Conservation (phyloP, 2,888 invertebrate species). For the Harpalus rufipes region DNA sequence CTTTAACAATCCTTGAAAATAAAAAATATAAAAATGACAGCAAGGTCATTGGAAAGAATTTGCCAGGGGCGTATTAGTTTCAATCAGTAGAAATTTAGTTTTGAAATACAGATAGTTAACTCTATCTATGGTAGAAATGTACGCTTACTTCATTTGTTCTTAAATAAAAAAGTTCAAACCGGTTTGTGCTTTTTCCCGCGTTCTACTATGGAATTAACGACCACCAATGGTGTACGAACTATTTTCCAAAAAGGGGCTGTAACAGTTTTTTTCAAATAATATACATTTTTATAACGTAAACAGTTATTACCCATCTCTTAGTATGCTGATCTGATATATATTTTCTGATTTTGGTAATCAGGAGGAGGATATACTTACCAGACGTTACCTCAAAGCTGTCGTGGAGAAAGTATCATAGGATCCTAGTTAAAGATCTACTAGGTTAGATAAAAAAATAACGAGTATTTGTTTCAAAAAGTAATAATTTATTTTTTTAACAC, state of each 20-base stretch:
- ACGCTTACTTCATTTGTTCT: conserved; percentile 33
- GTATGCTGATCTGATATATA: too few species aligned
- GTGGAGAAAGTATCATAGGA: too few species aligned
- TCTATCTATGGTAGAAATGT: conserved; percentile 48
- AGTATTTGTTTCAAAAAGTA: too few species aligned
- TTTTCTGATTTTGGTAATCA: too few species aligned
- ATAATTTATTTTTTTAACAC: too few species aligned
- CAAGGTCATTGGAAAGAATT: conserved; percentile 30
- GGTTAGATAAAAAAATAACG: too few species aligned
- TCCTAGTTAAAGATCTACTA: too few species aligned
- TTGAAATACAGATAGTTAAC: not conserved
- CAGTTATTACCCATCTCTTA: too few species aligned
- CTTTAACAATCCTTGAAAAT: conserved; percentile 17
- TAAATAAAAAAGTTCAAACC: conserved; percentile 33
- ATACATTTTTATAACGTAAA: too few species aligned
- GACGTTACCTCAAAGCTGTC: too few species aligned
- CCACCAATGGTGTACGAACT: conserved; percentile 7
- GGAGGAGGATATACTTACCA: too few species aligned
- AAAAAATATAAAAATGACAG: conserved; percentile 22
- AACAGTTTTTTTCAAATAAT: too few species aligned
- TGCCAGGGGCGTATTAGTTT: not conserved
- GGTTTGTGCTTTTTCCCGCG: conserved; percentile 48
- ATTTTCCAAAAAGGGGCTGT: not conserved
- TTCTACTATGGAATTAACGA: conserved; percentile 21
- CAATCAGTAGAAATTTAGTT: not conserved